Evolutionary conservation across 2,888 invertebrate genomes (phyloP).

Genomic region (Aleiodes leptofemur): DNA sequence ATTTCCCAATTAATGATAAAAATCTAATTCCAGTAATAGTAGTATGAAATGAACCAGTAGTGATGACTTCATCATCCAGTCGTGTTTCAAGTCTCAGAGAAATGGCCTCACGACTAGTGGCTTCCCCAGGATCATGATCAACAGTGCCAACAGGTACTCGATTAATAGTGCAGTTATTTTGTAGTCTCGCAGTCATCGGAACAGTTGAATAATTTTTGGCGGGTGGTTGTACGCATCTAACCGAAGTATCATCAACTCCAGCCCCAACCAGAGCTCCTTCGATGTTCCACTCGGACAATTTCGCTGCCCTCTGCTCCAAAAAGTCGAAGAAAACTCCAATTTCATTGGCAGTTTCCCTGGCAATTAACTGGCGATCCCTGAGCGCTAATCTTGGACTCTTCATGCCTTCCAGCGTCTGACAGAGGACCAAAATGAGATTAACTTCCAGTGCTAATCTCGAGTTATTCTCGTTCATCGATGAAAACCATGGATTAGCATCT

Average conservation of each 20-base stretch:
- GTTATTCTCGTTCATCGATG: slow-evolving; percentile 73
- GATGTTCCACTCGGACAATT: slow-evolving; percentile 61
- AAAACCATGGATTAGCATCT: slow-evolving; percentile 69
- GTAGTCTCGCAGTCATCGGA: slow-evolving; percentile 65
- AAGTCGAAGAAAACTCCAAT: slow-evolving; percentile 72
- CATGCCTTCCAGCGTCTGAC: slow-evolving; percentile 71
- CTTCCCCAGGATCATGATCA: slow-evolving; percentile 47
- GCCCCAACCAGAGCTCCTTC: slow-evolving; percentile 58
- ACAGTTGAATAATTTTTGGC: slow-evolving; percentile 50
- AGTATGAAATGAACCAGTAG: slow-evolving; percentile 66
- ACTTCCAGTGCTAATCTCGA: slow-evolving; percentile 71
- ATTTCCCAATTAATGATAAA: slow-evolving; percentile 69
- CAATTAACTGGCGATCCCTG: slow-evolving; percentile 71
- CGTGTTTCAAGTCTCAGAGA: slow-evolving; percentile 47
- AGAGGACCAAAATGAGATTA: slow-evolving; percentile 70
- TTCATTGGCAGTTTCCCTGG: slow-evolving; percentile 72
- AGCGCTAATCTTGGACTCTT: slow-evolving; percentile 70
- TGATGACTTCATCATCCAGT: slow-evolving; percentile 61
- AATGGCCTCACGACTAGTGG: slow-evolving; percentile 24
- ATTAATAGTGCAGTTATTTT: slow-evolving; percentile 59
- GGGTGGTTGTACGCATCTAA: slow-evolving; percentile 61
- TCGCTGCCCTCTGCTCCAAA: slow-evolving; percentile 65
- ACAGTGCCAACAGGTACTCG: slow-evolving; percentile 58
- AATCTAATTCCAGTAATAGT: slow-evolving; percentile 61
- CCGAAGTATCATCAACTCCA: slow-evolving; percentile 57